phyloP scores from a whole-genome alignment of 2,113 vertebrate species.

The Notarius quadriscutis region DNA sequence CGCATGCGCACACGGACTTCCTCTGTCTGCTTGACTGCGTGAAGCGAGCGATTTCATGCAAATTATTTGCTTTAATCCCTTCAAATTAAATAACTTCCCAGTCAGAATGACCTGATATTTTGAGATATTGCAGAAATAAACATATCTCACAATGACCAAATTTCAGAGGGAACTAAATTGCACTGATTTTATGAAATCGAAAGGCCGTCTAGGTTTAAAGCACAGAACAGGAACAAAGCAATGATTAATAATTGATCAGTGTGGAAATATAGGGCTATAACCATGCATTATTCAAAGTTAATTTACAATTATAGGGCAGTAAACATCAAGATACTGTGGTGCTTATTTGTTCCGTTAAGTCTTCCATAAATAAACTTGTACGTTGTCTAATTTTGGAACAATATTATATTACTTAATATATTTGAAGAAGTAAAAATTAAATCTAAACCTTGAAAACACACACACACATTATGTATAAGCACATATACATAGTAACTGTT shows the following conservation, averaged over 20 bases:
- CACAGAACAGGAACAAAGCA: not conserved
- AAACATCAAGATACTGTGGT: not conserved
- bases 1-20: no score
- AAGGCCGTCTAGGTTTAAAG: not conserved
- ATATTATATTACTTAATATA: no score
- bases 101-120: no score
- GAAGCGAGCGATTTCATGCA: no score
- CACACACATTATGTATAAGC: not conserved
- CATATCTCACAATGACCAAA: no score
- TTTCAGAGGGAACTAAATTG: no score
- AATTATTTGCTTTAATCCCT: no score
- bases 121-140: no score
- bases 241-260: slow-evolving; percentile 7
- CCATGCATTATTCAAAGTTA: slow-evolving; percentile 11
- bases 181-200: no score
- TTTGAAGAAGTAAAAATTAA: not conserved
- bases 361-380: not conserved
- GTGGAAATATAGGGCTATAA: not conserved
- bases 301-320: not conserved
- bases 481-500: not conserved
- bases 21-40: no score
- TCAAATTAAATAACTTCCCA: no score
- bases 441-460: no score
- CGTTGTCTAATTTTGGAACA: not conserved
- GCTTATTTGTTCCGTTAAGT: not conserved